Evolutionary conservation across 1,140 invertebrate genomes (phyloP), one percentile per base, ranked within the genome.

Genomic region (Leptinotarsa undecemlineata): DNA sequence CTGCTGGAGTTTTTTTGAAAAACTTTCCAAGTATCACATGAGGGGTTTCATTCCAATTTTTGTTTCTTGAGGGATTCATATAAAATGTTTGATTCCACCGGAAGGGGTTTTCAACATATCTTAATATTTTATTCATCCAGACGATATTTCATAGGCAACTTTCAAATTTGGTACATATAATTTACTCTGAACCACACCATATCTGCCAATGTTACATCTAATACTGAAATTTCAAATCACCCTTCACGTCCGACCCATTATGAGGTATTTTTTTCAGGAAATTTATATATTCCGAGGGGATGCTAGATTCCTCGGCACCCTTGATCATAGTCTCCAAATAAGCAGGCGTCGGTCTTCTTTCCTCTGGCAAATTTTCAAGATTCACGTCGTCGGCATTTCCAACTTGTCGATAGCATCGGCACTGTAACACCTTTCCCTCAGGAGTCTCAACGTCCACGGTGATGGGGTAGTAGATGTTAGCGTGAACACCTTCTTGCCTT

Each of bases 401-500:
- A 15, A 86, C 84, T 78, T 93, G 87, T 80, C 92, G 89, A 81
- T 95, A 95, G 60, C 89, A 89, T 67, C 91, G 85, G 81, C 93
- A 94, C 61, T 86, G 84, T 2, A 90, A 79, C 67, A 77, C 84
- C 48, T 82, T 77, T 3, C 90, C 91, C 71, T 85, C 82, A 3
- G 84, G 78, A 19, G 88, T 88, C 68, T 86, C 76, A 23, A 95
- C 85, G 42, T 89, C 84, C 3, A 94, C 89, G 62, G 87, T 85
- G 76, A 93, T 85, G 33, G 89, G 85, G 82, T 88, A 88, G 82
- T 95, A 95, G 74, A 92, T 87, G 60, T 90, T 89, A 23, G 88
- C 82, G 33, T 88, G 84, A 2, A 94, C 93, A 72, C 91, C 91
- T 89, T 95, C 93, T 87, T 95, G 93, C 73, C 90, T 92, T 82